These are phyloP conservation scores for Embidobia sp. DNA, from an alignment of 2,888 invertebrate species.

Conservation along the genomic window DNA sequence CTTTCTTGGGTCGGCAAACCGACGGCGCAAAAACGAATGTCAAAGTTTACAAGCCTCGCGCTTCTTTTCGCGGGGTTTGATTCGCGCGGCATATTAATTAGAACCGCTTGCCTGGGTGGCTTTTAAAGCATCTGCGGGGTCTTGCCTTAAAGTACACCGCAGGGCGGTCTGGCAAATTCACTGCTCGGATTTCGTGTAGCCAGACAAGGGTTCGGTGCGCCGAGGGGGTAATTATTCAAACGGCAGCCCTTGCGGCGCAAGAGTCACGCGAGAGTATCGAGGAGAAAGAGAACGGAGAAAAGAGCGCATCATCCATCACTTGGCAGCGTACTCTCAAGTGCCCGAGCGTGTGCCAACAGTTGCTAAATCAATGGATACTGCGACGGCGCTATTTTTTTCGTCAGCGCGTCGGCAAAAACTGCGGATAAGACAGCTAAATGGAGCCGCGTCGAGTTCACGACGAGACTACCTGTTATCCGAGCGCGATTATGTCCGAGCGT, in stretches of 20 bases:
- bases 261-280: conserved; percentile 73
- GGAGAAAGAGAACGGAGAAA: conserved; percentile 66
- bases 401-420: conserved; percentile 31
- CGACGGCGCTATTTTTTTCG: conserved; percentile 23
- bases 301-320: conserved; percentile 77
- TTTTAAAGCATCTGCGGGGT: conserved; percentile 75
- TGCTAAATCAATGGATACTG: conserved; percentile 54
- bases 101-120: conserved; percentile 68
- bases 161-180: conserved; percentile 75
- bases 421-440: conserved; percentile 51
- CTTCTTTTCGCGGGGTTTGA: conserved; percentile 53
- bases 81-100: conserved; percentile 74
- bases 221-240: conserved; percentile 81
- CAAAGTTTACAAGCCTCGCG: conserved; percentile 27
- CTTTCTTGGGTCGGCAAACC: too few species aligned
- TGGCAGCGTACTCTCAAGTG: conserved; percentile 71
- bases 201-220: conserved; percentile 75
- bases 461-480: conserved; percentile 48
- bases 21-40: conserved; percentile 1
- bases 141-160: conserved; percentile 75
- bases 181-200: conserved; percentile 78
- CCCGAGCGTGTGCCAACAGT: conserved; percentile 69
- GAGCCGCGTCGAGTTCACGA: conserved; percentile 50
- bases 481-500: conserved; percentile 40
- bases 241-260: conserved; percentile 76